These are phyloP conservation scores for Sebastes schlegelii DNA, from an alignment of 2,113 vertebrate genomes.

Conservation along the genomic window DNA sequence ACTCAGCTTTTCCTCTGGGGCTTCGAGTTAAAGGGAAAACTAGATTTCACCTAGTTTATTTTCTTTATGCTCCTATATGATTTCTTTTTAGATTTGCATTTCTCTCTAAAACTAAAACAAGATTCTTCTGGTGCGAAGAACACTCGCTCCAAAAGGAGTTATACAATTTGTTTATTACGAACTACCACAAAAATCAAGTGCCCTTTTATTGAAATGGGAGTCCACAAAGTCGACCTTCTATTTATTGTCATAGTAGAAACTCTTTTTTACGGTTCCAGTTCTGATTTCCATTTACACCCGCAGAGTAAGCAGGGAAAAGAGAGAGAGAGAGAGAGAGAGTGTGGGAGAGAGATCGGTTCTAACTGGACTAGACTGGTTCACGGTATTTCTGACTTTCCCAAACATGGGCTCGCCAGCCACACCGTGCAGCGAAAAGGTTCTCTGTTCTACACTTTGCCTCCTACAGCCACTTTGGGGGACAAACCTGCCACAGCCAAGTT, in stretches of 20 bases:
- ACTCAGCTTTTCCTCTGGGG: slow-evolving; percentile 3
- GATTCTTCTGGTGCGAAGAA: not conserved
- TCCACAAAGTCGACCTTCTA: not conserved
- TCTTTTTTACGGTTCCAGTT: too few species aligned
- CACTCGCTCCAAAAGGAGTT: not conserved
- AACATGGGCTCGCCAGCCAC: slow-evolving; percentile 45
- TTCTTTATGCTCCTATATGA: not conserved
- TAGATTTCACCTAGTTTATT: not conserved
- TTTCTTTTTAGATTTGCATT: not conserved
- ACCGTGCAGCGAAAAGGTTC: slow-evolving; percentile 1
- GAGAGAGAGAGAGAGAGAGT: not conserved
- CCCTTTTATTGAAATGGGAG: not conserved
- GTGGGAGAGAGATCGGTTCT: slow-evolving; percentile 30
- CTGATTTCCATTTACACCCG: slow-evolving; percentile 15
- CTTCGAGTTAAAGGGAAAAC: not conserved
- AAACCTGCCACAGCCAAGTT: slow-evolving; percentile 1
- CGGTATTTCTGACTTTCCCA: slow-evolving; percentile 32
- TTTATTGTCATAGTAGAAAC: not conserved
- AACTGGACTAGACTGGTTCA: slow-evolving; percentile 68
- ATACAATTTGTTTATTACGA: not conserved
- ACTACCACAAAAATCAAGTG: not conserved
- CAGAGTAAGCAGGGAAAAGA: slow-evolving; percentile 1
- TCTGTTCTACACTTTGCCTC: slow-evolving; percentile 15
- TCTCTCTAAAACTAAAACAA: not conserved
- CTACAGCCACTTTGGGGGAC: not conserved